Evolutionary conservation across 2,797 vertebrate species (phyloP).

Genomic region (Notolabrus celidotus): DNA sequence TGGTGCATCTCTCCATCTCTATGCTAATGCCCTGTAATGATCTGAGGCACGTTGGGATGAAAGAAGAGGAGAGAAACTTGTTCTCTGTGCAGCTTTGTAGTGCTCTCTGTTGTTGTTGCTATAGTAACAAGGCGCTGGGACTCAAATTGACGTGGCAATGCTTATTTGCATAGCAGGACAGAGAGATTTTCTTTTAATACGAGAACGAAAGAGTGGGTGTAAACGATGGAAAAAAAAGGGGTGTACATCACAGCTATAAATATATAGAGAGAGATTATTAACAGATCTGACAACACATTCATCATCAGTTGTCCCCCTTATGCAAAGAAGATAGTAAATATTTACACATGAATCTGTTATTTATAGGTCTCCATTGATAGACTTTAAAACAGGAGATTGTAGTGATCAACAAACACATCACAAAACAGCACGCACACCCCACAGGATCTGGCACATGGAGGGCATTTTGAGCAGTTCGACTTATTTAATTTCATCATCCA

Average conservation of each 20-base stretch:
- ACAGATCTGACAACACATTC: background rate
- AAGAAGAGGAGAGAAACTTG: conserved; percentile 75
- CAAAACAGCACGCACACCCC: conserved; percentile 30
- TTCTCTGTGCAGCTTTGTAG: conserved; percentile 72
- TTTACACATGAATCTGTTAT: background rate
- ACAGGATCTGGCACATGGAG: conserved; percentile 44
- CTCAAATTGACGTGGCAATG: conserved; percentile 59
- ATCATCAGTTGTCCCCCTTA: background rate
- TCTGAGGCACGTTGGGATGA: conserved; percentile 75
- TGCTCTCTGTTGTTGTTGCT: conserved; percentile 82
- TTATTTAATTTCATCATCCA: conserved; percentile 76
- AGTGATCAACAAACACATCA: conserved; percentile 20
- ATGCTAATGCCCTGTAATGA: conserved; percentile 83
- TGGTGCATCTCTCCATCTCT: conserved; percentile 74
- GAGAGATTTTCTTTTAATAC: conserved; percentile 41
- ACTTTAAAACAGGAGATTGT: background rate
- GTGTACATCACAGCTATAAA: conserved; percentile 29
- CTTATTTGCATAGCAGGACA: conserved; percentile 72
- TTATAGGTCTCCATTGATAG: conserved; percentile 1
- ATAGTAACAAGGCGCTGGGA: conserved; percentile 77
- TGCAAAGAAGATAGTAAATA: conserved; percentile 1
- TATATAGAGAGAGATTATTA: background rate
- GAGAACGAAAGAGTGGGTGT: conserved; percentile 37
- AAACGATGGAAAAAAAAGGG: conserved; percentile 15
- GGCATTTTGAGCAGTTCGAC: conserved; percentile 62